Base-by-base conservation (phyloP, 2,888 invertebrate species). In the Apocheima hispidaria region DNA sequence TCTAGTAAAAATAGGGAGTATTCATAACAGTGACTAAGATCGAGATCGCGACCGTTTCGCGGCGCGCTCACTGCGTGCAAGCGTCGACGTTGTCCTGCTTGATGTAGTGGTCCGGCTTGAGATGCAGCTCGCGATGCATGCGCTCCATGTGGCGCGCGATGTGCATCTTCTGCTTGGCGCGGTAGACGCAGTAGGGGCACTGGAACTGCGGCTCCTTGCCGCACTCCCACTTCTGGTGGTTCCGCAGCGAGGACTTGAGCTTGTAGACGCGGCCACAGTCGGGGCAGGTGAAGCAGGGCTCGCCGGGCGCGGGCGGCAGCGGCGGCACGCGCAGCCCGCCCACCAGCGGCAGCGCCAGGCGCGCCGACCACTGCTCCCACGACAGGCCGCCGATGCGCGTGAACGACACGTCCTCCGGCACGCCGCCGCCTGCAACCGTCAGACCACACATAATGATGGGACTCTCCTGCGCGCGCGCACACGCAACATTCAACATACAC, bases 251-350 rank as follows among this genome's bases (percentile, higher is more conserved):
- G 73, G 97, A 97, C 90, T 97, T 97, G 72, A 97, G 94, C 86
- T 97, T 97, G 92, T 97, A 97, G 68, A 96, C 95, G 71, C 97
- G 94, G 65, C 96, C 97, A 88, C 97, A 97, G 78, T 96, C 96
- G 56, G 96, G 95, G 87, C 97, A 97, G 61, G 95, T 94, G 93
- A 96, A 96, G 79, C 94, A 93, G 69, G 94, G 93, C 70, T 93
- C 94, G 81, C 86, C 93, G 73, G 84, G 78, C 60, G 77, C 71
- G 66, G 72, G 75, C 61, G 65, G 63, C 61, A 56, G 65, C 36
- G 65, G 61, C 50, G 73, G 74, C 77, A 64, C 74, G 2, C 79
- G 76, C 78, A 56, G 79, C 89, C 79, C 82, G 60, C 93, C 92
- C 80, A 95, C 94, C 84, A 95, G 93, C 60, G 96, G 95, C 89